Conservation (phyloP, 2,113 vertebrate genomes). For the Cepphus grylle region DNA sequence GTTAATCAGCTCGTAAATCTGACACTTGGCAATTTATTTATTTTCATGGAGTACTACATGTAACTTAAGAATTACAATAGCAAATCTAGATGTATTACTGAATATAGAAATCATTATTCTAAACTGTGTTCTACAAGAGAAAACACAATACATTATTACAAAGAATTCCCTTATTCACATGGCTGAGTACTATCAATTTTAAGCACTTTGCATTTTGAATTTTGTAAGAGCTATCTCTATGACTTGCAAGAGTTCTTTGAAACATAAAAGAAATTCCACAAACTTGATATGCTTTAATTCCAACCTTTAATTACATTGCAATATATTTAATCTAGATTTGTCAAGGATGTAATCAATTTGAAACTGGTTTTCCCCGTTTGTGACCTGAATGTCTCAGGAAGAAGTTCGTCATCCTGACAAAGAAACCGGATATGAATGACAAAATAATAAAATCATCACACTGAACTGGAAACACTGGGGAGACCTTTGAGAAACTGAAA, state of each 20-base stretch:
- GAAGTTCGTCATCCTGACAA: not conserved
- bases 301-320: not conserved
- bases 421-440: not conserved
- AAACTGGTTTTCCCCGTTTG: not conserved
- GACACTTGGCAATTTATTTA: conserved; percentile 57
- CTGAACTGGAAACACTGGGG: not conserved
- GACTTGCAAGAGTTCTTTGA: not conserved
- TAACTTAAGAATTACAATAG: conserved; percentile 53
- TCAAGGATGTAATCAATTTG: not conserved
- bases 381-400: not conserved
- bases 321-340: not conserved
- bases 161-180: not conserved
- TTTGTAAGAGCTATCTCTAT: not conserved
- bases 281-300: not conserved
- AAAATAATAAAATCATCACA: not conserved
- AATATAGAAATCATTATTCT: not conserved
- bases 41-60: conserved; percentile 47
- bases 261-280: not conserved
- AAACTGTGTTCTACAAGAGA: not conserved
- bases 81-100: not conserved
- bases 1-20: conserved; percentile 66
- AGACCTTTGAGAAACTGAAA: not conserved
- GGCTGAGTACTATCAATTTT: not conserved
- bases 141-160: not conserved
- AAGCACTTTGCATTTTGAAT: not conserved